A percentile compares a stretch with the other conserved stretches of the same genome.
phyloP scores from a whole-genome alignment of 2,888 invertebrate genomes.

The Agriopis aurantiaria region DNA sequence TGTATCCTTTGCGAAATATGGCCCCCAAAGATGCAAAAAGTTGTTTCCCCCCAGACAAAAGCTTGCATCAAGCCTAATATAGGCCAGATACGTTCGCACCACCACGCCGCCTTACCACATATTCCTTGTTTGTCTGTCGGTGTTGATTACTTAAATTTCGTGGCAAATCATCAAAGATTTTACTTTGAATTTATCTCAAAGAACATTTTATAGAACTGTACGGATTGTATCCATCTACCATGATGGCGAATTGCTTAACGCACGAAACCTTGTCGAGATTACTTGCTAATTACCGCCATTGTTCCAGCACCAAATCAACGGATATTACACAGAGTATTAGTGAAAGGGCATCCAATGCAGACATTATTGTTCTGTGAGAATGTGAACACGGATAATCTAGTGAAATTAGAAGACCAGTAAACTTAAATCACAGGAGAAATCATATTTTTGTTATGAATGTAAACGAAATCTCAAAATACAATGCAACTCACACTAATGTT shows the following conservation, averaged over 20 bases:
- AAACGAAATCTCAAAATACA: constrained; percentile 12
- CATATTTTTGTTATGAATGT: constrained; percentile 14
- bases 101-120: too few relatives aligned
- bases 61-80: too few relatives aligned
- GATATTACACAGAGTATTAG: constrained; percentile 52
- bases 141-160: too few relatives aligned
- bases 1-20: too few relatives aligned
- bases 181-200: not conserved
- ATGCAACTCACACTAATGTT: constrained; percentile 8
- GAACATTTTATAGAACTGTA: not conserved
- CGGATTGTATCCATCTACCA: constrained; percentile 5
- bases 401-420: constrained; percentile 21
- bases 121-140: too few relatives aligned
- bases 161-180: not conserved
- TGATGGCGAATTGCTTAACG: constrained; percentile 50
- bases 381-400: constrained; percentile 31
- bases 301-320: constrained; percentile 53
- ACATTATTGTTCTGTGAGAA: constrained; percentile 36
- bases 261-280: constrained; percentile 55
- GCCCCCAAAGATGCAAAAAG: too few relatives aligned
- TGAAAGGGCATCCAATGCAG: constrained; percentile 48
- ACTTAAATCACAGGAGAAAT: not conserved
- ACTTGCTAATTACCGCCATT: constrained; percentile 61
- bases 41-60: too few relatives aligned
- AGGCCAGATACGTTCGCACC: too few relatives aligned